Base-by-base conservation (phyloP, 2,888 invertebrate genomes). In the Ophion ventricosus region DNA sequence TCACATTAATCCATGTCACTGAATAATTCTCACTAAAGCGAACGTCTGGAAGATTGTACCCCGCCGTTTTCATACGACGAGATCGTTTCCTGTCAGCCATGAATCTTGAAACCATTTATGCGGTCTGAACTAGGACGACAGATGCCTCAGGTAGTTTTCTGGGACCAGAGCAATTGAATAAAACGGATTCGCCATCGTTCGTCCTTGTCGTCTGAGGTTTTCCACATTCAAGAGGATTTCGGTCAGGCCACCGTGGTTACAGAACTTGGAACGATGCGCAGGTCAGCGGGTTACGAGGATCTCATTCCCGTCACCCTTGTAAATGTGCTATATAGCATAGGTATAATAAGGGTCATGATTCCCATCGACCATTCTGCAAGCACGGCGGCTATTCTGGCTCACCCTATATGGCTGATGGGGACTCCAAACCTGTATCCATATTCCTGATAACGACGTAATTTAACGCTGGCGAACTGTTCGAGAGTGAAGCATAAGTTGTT, bases 331-430 rank as follows among this genome's bases (percentile, higher is more conserved):
- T 67, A 67, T 72, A 75, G 35, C 25, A 49, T 64, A 64, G 54
- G 78, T 66, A 83, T 83, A 80, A 83, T 76, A 75, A 80, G 83
- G 80, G 59, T 80, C 80, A 63, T 80, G 70, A 70, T 64, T 56
- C 76, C 26, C 54, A 75, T 57, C 72, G 66, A 61, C 70, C 70
- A 25, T 61, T 49, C 40, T 56, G 25, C 2, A 54, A 61, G 11
- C 54, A 63, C 64, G 56, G 25, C 43, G 17, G 3, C 61, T 69
- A 67, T 25, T 61, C 63, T 57, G 26, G 29, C 49, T 70, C 26
- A 43, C 78, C 43, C 69, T 43, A 29, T 17, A 14, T 14, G 54
- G 63, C 26, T 10, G 25, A 20, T 20, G 17, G 14, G 63, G 63
- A 29, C 26, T 11, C 43, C 61, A 49, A n/a, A 54, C 35, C 61